Base-by-base conservation (phyloP, 1,140 invertebrate genomes). In the Nebria ingens region DNA sequence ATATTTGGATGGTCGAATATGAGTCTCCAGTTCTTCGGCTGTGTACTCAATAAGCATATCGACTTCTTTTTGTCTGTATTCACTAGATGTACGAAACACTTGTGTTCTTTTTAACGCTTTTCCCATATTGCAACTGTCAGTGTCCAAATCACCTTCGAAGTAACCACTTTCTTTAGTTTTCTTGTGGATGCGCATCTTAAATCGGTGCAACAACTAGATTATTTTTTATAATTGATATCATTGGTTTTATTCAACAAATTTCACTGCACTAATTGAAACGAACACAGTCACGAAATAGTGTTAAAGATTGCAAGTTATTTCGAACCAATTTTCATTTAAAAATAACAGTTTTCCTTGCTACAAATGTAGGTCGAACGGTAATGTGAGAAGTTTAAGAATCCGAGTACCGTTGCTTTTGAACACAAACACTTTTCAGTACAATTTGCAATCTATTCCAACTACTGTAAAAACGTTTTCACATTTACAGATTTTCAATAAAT, bases 121-220 rank as follows among this genome's bases (percentile, higher is more conserved):
- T 17, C 67, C 68, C 68, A 68, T 68, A 52, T 64, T 67, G 51
- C 54, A 52, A 58, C 68, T 68, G 19, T 61, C 65, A 57, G 69
- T 67, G 20, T 64, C 64, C 19, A 67, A 70, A 62, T 68, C 66
- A 45, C 66, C 68, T 58, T 71, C 69, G 58, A 71, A 71, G 61
- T 68, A 71, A 25, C 69, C 69, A 63, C 69, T 71, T 65, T 71
- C 69, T 53, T 71, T 71, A 57, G 69, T 71, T 63, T 68, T 68
- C 57, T 71, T 71, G 56, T 71, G 69, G 53, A 55, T 60, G 59
- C 69, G 68, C 69, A 71, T 71, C 61, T 67, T 70, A 45, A 45
- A 11, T 45, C 9, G 9, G 9, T 17, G 40, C 40, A 4, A 45
- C 9, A 45, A 17, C 40, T 17, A 45, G 40, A 6, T 3, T 15